Percentiles rank a stretch among this genome's conserved stretches.
phyloP scores from a whole-genome alignment of 1,140 invertebrate genomes.

The Chelonus insularis region DNA sequence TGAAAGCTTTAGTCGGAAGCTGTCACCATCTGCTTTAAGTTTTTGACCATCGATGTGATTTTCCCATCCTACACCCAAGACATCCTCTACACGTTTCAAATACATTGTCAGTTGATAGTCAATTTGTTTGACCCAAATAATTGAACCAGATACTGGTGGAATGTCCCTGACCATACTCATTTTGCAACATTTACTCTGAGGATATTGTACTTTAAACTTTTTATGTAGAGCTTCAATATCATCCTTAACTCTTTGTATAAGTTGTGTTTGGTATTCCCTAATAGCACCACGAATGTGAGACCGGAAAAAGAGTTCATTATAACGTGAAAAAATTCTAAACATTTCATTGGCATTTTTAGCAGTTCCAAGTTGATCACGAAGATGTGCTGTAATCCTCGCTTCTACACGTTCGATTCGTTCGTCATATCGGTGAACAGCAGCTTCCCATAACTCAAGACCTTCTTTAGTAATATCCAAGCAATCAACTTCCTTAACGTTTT shows the following conservation, averaged over 20 bases:
- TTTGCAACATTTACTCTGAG: conserved; percentile 87
- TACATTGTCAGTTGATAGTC: conserved; percentile 97
- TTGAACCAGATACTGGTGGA: conserved; percentile 94
- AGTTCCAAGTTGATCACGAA: conserved; percentile 95
- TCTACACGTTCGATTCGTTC: conserved; percentile 97
- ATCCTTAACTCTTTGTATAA: conserved; percentile 98
- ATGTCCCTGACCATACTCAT: conserved; percentile 91
- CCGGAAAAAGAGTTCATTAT: conserved; percentile 97
- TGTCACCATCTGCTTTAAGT: conserved; percentile 96
- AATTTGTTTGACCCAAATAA: conserved; percentile 99
- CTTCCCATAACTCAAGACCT: conserved; percentile 96
- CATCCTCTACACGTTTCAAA: conserved; percentile 94
- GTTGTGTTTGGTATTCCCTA: conserved; percentile 97
- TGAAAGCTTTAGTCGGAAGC: conserved; percentile 93
- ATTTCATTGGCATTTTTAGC: conserved; percentile 99
- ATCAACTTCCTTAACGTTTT: conserved; percentile 98
- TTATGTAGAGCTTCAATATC: conserved; percentile 98
- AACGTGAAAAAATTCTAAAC: conserved; percentile 97
- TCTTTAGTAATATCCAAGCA: conserved; percentile 97
- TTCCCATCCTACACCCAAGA: conserved; percentile 97
- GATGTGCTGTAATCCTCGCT: conserved; percentile 92
- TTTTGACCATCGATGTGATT: conserved; percentile 99
- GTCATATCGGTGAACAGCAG: conserved; percentile 92
- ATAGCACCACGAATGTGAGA: conserved; percentile 99
- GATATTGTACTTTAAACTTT: conserved; percentile 96